Percentiles rank a stretch among this genome's conserved stretches.
Conservation (phyloP, 2,797 vertebrate species). For the Neomorphus geoffroyi region DNA sequence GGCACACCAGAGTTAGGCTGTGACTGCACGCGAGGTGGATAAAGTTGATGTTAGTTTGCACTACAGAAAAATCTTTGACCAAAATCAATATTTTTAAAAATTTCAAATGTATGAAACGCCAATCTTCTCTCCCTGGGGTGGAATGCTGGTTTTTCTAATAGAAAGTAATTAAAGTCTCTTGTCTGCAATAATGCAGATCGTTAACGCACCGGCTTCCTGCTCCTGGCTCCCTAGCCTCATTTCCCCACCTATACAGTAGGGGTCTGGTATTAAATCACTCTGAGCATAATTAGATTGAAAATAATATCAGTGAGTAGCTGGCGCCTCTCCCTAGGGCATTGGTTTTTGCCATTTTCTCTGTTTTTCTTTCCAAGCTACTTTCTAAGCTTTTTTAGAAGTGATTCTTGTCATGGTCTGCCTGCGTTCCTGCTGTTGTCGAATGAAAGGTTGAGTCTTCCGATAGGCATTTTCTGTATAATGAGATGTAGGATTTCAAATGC, state of each 20-base stretch:
- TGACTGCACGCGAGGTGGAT: background rate
- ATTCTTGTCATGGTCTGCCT: background rate
- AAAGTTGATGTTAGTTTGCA: background rate
- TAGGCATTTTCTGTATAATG: background rate
- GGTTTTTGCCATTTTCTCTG: constrained; percentile 5
- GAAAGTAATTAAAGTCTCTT: constrained; percentile 57
- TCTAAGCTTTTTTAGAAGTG: background rate
- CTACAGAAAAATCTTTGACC: background rate
- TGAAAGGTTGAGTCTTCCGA: background rate
- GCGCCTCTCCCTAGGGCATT: background rate
- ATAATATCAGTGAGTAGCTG: constrained; percentile 49
- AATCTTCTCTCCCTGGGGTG: background rate
- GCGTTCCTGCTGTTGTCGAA: background rate
- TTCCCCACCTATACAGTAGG: constrained; percentile 41
- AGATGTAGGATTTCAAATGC: background rate
- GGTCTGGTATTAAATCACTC: constrained; percentile 64
- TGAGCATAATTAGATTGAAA: constrained; percentile 45
- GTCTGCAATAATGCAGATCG: constrained; percentile 38
- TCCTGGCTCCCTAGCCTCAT: constrained; percentile 44
- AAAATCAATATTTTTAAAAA: background rate
- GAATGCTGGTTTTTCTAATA: constrained; percentile 48
- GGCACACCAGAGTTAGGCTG: background rate
- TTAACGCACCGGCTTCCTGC: constrained; percentile 61
- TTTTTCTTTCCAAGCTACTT: constrained; percentile 28
- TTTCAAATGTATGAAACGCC: background rate